A percentile compares a stretch with the other conserved stretches of the same genome.
phyloP scores from a whole-genome alignment of 2,113 vertebrate genomes.

The Ciconia boyciana region DNA sequence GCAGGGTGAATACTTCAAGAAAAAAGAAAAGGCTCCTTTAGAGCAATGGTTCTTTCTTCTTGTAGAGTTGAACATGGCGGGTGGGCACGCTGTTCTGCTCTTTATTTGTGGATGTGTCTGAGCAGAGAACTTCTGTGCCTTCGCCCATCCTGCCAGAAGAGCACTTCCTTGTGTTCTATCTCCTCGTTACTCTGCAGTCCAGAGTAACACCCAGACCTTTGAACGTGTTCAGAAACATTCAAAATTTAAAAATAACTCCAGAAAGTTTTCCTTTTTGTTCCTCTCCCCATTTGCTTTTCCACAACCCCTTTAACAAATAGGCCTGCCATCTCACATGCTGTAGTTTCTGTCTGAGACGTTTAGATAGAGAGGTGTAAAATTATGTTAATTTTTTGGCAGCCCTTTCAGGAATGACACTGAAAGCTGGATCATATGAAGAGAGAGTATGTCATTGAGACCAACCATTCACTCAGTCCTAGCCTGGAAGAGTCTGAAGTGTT shows the following conservation, averaged over 20 bases:
- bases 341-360: not conserved
- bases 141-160: not conserved
- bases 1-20: not conserved
- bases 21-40: not conserved
- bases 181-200: not conserved
- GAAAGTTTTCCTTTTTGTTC: not conserved
- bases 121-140: not conserved
- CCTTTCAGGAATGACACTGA: not conserved
- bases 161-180: not conserved
- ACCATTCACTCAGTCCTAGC: not conserved
- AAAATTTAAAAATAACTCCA: not conserved
- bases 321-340: not conserved
- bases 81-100: not conserved
- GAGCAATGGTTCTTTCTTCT: not conserved
- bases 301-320: not conserved
- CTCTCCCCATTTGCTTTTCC: not conserved
- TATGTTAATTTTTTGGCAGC: not conserved
- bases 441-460: not conserved
- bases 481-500: not conserved
- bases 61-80: fast-evolving
- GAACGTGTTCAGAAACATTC: not conserved
- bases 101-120: not conserved
- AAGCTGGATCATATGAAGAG: not conserved
- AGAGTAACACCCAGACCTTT: not conserved
- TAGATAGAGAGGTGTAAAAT: not conserved